Percentiles rank a stretch among this genome's conserved stretches.
phyloP scores from a whole-genome alignment of 2,797 vertebrate species.

The Erethizon dorsatum region DNA sequence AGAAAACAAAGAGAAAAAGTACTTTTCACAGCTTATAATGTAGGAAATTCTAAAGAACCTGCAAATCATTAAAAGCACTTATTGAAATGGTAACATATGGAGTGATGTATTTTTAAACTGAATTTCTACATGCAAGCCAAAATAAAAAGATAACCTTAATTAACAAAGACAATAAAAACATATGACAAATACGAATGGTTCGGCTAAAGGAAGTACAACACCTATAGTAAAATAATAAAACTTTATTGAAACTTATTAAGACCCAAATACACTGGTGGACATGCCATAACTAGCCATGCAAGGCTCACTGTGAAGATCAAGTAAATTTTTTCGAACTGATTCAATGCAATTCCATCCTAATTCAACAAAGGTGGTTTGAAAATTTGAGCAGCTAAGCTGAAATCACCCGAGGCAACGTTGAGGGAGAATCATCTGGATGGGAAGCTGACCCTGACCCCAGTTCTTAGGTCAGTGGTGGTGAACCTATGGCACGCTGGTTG shows the following conservation, averaged over 20 bases:
- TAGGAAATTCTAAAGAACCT: background rate
- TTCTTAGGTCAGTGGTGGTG: background rate
- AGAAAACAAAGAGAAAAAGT: background rate
- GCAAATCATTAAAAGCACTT: slow-evolving; percentile 7
- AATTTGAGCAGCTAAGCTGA: background rate
- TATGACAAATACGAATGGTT: background rate
- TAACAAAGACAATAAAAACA: background rate
- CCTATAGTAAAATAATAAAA: slow-evolving; percentile 25
- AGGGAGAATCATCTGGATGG: accelerated
- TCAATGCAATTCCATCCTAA: background rate
- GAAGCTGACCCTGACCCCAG: background rate
- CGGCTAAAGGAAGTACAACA: background rate
- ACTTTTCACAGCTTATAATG: background rate
- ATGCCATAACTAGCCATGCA: background rate
- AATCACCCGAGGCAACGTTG: background rate
- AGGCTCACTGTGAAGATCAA: background rate
- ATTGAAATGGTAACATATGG: background rate
- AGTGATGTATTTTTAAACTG: background rate
- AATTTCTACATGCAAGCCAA: background rate
- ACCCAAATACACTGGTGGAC: background rate
- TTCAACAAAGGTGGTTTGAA: background rate
- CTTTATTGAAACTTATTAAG: background rate
- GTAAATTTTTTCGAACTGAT: background rate
- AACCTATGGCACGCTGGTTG: background rate
- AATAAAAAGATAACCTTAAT: background rate